These are phyloP conservation scores for Callaeas wilsoni DNA, from an alignment of 2,113 vertebrate genomes.

Conservation along the genomic window DNA sequence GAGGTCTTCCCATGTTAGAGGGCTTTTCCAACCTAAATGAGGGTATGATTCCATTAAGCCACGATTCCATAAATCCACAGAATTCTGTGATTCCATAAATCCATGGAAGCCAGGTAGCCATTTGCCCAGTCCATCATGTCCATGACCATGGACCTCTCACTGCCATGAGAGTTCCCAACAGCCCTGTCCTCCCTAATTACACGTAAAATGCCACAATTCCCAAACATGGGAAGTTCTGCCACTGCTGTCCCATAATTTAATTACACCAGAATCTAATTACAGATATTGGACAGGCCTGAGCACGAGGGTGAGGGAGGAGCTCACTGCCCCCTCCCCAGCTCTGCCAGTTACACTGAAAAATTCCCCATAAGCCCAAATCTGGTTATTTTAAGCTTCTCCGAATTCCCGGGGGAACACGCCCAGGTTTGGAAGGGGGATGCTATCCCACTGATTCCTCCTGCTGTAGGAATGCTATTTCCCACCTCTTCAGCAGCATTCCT, in stretches of 20 bases:
- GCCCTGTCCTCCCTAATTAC: background rate
- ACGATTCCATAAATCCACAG: rapidly evolving
- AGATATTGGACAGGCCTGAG: background rate
- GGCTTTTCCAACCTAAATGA: background rate
- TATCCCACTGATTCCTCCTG: background rate
- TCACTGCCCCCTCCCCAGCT: background rate
- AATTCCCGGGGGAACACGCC: rapidly evolving
- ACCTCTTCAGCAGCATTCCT: background rate
- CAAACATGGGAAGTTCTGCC: rapidly evolving
- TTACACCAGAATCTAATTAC: background rate
- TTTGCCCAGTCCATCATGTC: background rate
- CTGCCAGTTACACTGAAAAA: rapidly evolving
- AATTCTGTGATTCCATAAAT: background rate
- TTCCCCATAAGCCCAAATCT: background rate
- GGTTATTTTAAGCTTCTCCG: rapidly evolving
- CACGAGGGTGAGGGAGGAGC: background rate
- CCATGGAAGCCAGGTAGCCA: background rate
- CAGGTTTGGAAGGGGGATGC: background rate
- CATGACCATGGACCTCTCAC: rapidly evolving
- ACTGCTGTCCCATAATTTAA: rapidly evolving
- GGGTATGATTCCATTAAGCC: rapidly evolving
- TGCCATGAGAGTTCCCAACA: rapidly evolving
- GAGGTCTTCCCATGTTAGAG: background rate
- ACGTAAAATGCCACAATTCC: rapidly evolving
- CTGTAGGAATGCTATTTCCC: rapidly evolving